Evolutionary conservation across 1,140 invertebrate species (phyloP).

Genomic region (Meteorus sp.): DNA sequence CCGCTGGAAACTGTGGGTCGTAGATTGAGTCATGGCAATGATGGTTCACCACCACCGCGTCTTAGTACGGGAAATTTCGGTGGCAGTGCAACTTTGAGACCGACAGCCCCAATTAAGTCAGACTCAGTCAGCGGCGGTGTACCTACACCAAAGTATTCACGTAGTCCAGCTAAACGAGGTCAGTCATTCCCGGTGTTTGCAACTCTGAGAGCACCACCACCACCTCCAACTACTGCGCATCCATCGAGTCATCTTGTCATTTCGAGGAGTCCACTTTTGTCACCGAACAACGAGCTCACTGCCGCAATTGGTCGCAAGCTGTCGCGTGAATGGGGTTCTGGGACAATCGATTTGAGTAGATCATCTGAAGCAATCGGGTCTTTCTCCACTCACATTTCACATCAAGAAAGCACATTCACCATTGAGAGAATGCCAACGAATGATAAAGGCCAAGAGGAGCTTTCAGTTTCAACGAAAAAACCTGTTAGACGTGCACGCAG

Average conservation of each 20-base stretch:
- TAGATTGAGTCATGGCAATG: conserved; percentile 53
- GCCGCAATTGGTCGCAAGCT: conserved; percentile 51
- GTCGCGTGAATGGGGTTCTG: conserved; percentile 55
- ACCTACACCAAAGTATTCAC: conserved; percentile 45
- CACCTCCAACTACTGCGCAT: conserved; percentile 24
- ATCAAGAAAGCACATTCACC: conserved; percentile 39
- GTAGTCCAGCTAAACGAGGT: conserved; percentile 54
- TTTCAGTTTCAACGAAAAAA: conserved; percentile 38
- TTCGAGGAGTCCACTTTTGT: conserved; percentile 50
- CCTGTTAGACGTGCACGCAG: conserved; percentile 53
- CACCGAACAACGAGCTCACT: conserved; percentile 53
- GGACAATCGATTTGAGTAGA: conserved; percentile 46
- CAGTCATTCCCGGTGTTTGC: conserved; percentile 57
- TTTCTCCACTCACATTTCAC: conserved; percentile 38
- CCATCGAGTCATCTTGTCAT: conserved; percentile 33
- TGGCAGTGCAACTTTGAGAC: conserved; percentile 47
- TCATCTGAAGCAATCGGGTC: conserved; percentile 50
- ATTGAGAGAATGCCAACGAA: conserved; percentile 31
- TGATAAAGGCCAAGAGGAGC: conserved; percentile 40
- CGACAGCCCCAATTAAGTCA: conserved; percentile 40
- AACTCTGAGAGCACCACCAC: conserved; percentile 43
- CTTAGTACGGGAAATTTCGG: conserved; percentile 33
- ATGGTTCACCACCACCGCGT: conserved; percentile 50
- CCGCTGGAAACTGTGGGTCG: conserved; percentile 54
- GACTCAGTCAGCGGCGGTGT: conserved; percentile 45